Evolutionary conservation across 2,797 vertebrate genomes (phyloP).

Genomic region (Numenius phaeopus): DNA sequence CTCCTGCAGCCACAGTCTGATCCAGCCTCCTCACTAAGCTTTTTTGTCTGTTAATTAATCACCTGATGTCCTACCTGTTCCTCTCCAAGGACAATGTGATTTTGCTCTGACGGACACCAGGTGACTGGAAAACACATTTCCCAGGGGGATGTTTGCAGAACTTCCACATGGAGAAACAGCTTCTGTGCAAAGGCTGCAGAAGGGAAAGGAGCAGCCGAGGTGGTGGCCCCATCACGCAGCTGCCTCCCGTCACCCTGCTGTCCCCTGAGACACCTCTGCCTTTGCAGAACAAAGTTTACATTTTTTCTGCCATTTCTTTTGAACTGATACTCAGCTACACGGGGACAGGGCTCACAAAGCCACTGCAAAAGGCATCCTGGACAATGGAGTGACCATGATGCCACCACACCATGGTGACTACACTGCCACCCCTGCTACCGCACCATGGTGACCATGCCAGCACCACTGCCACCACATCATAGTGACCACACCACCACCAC

Average conservation of each 20-base stretch:
- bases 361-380: not conserved
- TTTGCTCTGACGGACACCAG: not conserved
- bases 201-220: not conserved
- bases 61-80: not conserved
- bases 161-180: not conserved
- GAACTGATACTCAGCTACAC: not conserved
- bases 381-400: not conserved
- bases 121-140: not conserved
- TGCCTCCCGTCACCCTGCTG: too few relatives aligned
- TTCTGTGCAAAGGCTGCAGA: not conserved
- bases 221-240: not conserved
- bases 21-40: not conserved
- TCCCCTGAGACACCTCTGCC: not conserved
- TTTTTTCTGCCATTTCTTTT: not conserved
- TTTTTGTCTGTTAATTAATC: not conserved
- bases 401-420: not conserved
- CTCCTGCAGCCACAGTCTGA: not conserved
- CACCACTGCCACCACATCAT: not conserved
- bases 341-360: too few relatives aligned
- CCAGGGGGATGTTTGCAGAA: not conserved
- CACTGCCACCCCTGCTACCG: too few relatives aligned
- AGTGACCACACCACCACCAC: accelerated
- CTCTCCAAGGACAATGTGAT: not conserved
- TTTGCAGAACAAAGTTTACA: not conserved
- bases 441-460: too few relatives aligned